Conservation (phyloP, 1,140 invertebrate genomes). For the Zophobas morio region DNA sequence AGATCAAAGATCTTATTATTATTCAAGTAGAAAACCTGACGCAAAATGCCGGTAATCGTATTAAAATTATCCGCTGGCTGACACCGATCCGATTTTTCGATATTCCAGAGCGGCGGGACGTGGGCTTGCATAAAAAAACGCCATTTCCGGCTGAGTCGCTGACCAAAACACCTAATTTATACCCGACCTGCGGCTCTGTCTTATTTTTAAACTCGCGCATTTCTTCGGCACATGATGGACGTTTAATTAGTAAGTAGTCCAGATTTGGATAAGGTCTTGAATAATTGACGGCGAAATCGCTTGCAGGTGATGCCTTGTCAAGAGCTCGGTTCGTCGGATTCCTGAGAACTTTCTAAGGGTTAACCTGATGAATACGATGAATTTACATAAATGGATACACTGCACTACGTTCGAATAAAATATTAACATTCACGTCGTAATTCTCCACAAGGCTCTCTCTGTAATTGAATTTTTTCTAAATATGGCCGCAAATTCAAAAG, state of each 20-base stretch:
- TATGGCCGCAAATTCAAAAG: conserved; percentile 20
- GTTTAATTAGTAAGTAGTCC: conserved; percentile 23
- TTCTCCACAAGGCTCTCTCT: conserved; percentile 11
- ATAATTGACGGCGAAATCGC: conserved; percentile 32
- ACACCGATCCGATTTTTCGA: background rate
- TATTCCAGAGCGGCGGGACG: background rate
- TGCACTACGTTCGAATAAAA: conserved; percentile 1
- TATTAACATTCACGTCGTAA: conserved; percentile 10
- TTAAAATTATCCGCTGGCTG: conserved; percentile 6
- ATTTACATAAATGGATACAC: conserved; percentile 16
- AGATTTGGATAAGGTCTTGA: conserved; percentile 22
- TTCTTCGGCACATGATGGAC: background rate
- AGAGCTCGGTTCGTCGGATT: conserved; percentile 7
- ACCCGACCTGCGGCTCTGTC: no score
- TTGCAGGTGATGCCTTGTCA: conserved; percentile 26
- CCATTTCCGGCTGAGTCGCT: background rate
- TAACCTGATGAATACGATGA: conserved; percentile 4
- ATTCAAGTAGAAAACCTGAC: conserved; percentile 8
- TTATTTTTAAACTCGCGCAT: no score
- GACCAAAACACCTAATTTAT: no score
- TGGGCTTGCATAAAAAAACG: background rate
- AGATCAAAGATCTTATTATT: conserved; percentile 20
- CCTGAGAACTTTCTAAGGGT: conserved; percentile 9
- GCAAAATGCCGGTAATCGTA: background rate
- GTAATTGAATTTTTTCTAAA: conserved; percentile 31